Conservation (phyloP, 2,888 invertebrate species). For the Micropterix aruncella region DNA sequence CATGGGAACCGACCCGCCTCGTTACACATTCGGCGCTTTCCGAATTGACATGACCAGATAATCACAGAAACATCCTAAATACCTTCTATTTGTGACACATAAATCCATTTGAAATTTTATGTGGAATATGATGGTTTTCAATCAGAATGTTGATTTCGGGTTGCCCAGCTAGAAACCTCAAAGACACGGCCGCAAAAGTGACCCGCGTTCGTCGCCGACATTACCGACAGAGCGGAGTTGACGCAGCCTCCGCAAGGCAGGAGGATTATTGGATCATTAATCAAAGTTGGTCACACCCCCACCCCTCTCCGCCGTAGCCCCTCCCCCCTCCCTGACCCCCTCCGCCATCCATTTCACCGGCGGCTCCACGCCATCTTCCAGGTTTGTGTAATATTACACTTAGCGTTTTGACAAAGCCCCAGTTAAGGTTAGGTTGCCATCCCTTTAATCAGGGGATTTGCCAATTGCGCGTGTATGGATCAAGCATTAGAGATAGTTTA, state of each 20-base stretch:
- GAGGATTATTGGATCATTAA: constrained; percentile 14
- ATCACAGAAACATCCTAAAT: too few relatives aligned
- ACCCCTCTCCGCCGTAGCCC: constrained; percentile 5
- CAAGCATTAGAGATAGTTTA: too few relatives aligned
- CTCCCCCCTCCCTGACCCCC: constrained; percentile 3
- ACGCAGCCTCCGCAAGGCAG: constrained; percentile 11
- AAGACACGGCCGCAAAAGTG: too few relatives aligned
- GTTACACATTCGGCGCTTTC: too few relatives aligned
- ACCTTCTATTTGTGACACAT: too few relatives aligned
- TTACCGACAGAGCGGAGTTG: constrained; percentile 10
- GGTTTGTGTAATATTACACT: not conserved
- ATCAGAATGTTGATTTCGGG: too few relatives aligned
- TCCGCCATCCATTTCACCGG: constrained; percentile 5
- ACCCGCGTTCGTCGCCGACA: not conserved
- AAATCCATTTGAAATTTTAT: too few relatives aligned
- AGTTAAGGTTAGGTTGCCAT: not conserved
- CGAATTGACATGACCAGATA: too few relatives aligned
- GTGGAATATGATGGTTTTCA: too few relatives aligned
- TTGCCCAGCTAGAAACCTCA: too few relatives aligned
- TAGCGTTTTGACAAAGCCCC: not conserved
- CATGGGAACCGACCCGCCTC: too few relatives aligned
- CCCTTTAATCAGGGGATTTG: not conserved
- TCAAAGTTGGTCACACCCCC: constrained; percentile 10
- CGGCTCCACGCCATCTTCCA: constrained; percentile 3
- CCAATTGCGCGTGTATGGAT: too few relatives aligned